phyloP scores from a whole-genome alignment of 2,797 vertebrate genomes.

The Echiichthys vipera region DNA sequence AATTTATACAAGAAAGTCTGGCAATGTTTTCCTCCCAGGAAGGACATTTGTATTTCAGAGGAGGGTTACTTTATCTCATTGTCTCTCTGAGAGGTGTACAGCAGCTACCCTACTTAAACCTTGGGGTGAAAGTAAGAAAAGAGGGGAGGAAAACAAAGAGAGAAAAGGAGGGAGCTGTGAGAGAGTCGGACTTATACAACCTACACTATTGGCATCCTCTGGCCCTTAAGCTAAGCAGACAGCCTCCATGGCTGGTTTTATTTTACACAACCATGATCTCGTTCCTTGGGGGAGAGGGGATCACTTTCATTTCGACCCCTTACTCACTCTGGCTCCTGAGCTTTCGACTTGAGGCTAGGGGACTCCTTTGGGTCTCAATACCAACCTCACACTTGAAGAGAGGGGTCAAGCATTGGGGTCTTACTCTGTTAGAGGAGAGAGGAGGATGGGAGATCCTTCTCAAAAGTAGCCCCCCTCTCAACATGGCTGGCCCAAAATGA shows the following conservation, averaged over 20 bases:
- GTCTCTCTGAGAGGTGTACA: constrained; percentile 55
- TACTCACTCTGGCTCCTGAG: constrained; percentile 73
- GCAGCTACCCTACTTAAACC: constrained; percentile 37
- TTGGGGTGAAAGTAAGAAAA: constrained; percentile 20
- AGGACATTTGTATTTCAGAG: constrained; percentile 69
- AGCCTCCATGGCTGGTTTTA: constrained; percentile 77
- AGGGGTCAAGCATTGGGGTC: constrained; percentile 71
- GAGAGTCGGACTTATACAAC: constrained; percentile 55
- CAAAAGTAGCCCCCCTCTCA: constrained; percentile 63
- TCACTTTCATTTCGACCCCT: constrained; percentile 82
- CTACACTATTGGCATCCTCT: constrained; percentile 74
- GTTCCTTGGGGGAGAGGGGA: constrained; percentile 76
- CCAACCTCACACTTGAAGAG: constrained; percentile 71
- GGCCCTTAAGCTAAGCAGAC: constrained; percentile 73
- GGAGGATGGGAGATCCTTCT: constrained; percentile 42
- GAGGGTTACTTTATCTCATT: constrained; percentile 54
- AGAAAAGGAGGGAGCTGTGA: constrained; percentile 18
- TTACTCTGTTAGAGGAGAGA: constrained; percentile 58
- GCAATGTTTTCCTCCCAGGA: constrained; percentile 77
- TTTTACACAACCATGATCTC: constrained; percentile 81
- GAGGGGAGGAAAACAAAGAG: neutral
- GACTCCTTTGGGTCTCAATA: constrained; percentile 71
- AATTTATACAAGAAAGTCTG: constrained; percentile 80
- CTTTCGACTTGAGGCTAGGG: constrained; percentile 78
- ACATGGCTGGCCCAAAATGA: constrained; percentile 71